Conservation (phyloP, 2,113 vertebrate genomes). For the Rhea americana region DNA sequence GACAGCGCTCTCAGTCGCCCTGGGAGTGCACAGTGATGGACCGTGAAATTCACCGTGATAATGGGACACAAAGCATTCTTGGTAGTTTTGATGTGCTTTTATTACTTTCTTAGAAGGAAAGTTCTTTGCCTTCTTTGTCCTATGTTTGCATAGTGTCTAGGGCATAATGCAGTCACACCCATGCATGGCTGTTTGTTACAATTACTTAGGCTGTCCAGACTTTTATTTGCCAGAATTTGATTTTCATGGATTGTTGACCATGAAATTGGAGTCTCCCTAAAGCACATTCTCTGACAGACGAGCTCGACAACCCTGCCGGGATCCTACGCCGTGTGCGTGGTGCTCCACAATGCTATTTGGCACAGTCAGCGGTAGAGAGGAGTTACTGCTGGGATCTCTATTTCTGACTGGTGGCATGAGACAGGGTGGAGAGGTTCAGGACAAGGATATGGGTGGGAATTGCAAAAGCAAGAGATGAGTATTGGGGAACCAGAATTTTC, state of each 20-base stretch:
- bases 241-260: background rate
- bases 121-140: background rate
- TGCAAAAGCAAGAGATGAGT: background rate
- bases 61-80: background rate
- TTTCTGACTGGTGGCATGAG: background rate
- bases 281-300: no score
- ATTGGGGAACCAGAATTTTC: background rate
- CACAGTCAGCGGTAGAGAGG: background rate
- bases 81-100: background rate
- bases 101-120: background rate
- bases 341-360: background rate
- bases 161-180: background rate
- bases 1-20: accelerated
- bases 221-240: background rate
- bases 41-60: background rate
- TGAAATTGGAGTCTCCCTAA: background rate
- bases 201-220: background rate
- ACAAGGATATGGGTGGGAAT: background rate
- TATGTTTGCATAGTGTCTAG: background rate
- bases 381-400: accelerated
- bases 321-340: no score
- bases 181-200: background rate
- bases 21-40: background rate
- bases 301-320: background rate
- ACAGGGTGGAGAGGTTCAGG: background rate